These are phyloP conservation scores for Mastacembelus armatus DNA, from an alignment of 2,797 vertebrate species.

Conservation along the genomic window DNA sequence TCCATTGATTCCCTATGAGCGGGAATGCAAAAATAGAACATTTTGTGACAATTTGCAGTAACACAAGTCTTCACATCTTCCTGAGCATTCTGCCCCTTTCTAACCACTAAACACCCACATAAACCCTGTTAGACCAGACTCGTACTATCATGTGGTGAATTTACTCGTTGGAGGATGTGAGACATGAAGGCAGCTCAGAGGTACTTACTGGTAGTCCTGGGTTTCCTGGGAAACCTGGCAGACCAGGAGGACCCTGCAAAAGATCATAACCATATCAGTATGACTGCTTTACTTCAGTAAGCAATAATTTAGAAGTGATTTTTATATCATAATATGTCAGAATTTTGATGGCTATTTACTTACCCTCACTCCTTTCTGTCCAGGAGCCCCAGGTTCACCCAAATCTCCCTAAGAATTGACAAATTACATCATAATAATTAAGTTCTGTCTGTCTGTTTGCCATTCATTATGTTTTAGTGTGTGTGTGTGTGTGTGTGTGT, in stretches of 20 bases:
- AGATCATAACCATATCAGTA: slow-evolving; percentile 45
- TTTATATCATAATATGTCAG: background rate
- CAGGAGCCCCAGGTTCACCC: slow-evolving; percentile 88
- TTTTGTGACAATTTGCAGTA: slow-evolving; percentile 5
- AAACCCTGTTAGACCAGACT: background rate
- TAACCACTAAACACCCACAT: background rate
- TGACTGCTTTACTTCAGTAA: slow-evolving; percentile 11
- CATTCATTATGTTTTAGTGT: no score
- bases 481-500: no score
- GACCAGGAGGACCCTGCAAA: slow-evolving; percentile 91
- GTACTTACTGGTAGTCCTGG: slow-evolving; percentile 93
- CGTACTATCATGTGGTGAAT: background rate
- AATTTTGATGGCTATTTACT: slow-evolving; percentile 66
- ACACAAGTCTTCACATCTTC: background rate
- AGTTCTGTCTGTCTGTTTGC: no score
- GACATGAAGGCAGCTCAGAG: background rate
- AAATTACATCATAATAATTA: slow-evolving; percentile 32
- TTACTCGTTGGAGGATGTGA: slow-evolving; percentile 1
- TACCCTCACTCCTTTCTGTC: slow-evolving; percentile 94
- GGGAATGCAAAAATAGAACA: slow-evolving; percentile 7
- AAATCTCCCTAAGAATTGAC: slow-evolving; percentile 85
- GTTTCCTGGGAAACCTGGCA: slow-evolving; percentile 92
- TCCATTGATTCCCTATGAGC: slow-evolving; percentile 92
- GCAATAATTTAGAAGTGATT: background rate
- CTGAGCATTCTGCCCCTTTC: no score